A percentile compares a stretch with the other conserved stretches of the same genome.
Conservation (phyloP, 2,797 vertebrate species). For the Miichthys miiuy region DNA sequence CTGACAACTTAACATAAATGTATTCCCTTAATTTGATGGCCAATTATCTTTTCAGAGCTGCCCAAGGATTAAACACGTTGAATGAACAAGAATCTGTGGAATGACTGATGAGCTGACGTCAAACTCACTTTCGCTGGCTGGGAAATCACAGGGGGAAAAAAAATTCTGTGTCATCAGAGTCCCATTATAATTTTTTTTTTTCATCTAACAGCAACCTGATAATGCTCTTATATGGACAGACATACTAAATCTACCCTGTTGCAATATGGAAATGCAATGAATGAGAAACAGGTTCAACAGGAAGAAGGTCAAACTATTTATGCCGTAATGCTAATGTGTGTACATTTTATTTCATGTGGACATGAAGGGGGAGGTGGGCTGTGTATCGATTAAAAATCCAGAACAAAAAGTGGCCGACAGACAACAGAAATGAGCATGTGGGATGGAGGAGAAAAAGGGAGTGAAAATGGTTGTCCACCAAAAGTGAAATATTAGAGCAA, state of each 20-base stretch:
- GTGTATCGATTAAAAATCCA: slow-evolving; percentile 62
- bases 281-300: slow-evolving; percentile 57
- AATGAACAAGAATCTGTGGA: slow-evolving; percentile 44
- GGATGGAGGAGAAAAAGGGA: slow-evolving; percentile 46
- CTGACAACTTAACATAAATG: slow-evolving; percentile 53
- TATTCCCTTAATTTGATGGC: slow-evolving; percentile 59
- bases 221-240: slow-evolving; percentile 54
- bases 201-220: slow-evolving; percentile 64
- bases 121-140: slow-evolving; percentile 42
- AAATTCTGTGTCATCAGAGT: slow-evolving; percentile 63
- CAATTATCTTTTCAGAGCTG: slow-evolving; percentile 56
- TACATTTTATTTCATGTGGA: slow-evolving; percentile 60
- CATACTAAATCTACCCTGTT: slow-evolving; percentile 68
- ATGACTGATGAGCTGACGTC: slow-evolving; percentile 73
- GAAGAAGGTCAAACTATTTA: slow-evolving; percentile 71
- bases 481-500: slow-evolving; percentile 63
- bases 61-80: slow-evolving; percentile 43
- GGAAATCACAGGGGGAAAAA: slow-evolving; percentile 39
- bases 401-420: slow-evolving; percentile 61
- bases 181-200: slow-evolving; percentile 49
- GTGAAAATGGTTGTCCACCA: slow-evolving; percentile 66
- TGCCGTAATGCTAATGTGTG: slow-evolving; percentile 61
- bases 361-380: slow-evolving; percentile 33
- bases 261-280: slow-evolving; percentile 66
- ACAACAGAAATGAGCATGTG: slow-evolving; percentile 53